These are phyloP conservation scores for Ormyrus labotus DNA, from an alignment of 2,888 invertebrate genomes.

Conservation along the genomic window DNA sequence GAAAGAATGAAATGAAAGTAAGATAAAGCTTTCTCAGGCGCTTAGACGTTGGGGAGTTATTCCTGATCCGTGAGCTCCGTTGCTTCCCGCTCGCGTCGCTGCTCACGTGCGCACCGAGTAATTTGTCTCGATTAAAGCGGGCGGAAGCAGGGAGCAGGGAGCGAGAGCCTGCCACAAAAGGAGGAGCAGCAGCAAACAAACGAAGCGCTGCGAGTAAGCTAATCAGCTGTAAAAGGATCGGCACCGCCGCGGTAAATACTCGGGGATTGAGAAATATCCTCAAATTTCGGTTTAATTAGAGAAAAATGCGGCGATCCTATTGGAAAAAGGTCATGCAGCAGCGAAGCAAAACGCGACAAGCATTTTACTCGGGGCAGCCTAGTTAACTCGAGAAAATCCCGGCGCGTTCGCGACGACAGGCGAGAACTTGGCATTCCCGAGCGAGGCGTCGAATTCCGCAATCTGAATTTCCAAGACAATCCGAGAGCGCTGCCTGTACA, in stretches of 20 bases:
- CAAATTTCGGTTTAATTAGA: neutral
- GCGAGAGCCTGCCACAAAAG: neutral
- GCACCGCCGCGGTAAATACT: conserved; percentile 8
- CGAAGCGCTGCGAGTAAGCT: conserved; percentile 34
- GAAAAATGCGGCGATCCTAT: too few relatives aligned
- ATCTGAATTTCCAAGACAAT: conserved; percentile 54
- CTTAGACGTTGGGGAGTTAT: conserved; percentile 32
- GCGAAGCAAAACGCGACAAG: conserved; percentile 32
- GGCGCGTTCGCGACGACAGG: conserved; percentile 13
- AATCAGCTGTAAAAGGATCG: conserved; percentile 48
- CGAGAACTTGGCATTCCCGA: conserved; percentile 50
- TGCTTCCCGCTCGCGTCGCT: conserved; percentile 25
- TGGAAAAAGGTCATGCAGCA: neutral
- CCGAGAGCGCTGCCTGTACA: conserved; percentile 32
- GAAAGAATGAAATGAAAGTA: conserved; percentile 36
- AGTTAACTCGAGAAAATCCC: conserved; percentile 48
- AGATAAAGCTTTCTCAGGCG: conserved; percentile 29
- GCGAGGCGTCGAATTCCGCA: conserved; percentile 46
- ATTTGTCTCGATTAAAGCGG: conserved; percentile 53
- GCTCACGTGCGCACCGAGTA: conserved; percentile 39
- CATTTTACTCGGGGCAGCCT: conserved; percentile 30
- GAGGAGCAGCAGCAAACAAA: conserved; percentile 10
- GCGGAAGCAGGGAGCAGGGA: neutral
- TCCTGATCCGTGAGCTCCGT: conserved; percentile 43
- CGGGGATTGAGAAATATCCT: conserved; percentile 14